Evolutionary conservation across 2,113 vertebrate genomes (phyloP).

Genomic region (Thunnus maccoyii): DNA sequence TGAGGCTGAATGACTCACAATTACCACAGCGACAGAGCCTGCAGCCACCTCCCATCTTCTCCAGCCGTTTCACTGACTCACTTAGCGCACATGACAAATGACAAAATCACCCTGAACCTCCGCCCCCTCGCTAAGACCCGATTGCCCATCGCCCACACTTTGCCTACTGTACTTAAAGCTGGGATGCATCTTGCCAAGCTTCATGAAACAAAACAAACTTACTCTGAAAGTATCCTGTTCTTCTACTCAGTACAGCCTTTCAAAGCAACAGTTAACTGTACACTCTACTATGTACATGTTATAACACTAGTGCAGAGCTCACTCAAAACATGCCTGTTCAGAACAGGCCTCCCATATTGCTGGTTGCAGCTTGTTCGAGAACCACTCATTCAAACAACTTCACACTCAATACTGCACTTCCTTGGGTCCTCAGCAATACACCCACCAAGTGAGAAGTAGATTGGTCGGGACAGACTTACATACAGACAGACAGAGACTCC

Average conservation of each 20-base stretch:
- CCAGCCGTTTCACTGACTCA: conserved; percentile 77
- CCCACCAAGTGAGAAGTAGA: too few species aligned
- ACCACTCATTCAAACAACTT: too few species aligned
- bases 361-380: too few species aligned
- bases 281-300: neutral
- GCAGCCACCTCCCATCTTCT: conserved; percentile 68
- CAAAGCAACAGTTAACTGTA: neutral
- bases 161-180: conserved; percentile 62
- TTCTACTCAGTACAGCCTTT: conserved; percentile 1
- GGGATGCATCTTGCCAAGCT: conserved; percentile 60
- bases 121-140: conserved; percentile 63
- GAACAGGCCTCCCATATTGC: too few species aligned
- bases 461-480: too few species aligned
- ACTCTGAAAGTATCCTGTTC: conserved; percentile 14
- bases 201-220: conserved; percentile 67
- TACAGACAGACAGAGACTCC: too few species aligned
- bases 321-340: too few species aligned
- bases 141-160: conserved; percentile 73
- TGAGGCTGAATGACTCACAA: conserved; percentile 84
- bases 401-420: too few species aligned
- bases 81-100: conserved; percentile 76
- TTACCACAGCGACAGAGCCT: conserved; percentile 76
- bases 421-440: too few species aligned
- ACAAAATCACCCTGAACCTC: conserved; percentile 69
- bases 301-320: too few species aligned